Evolutionary conservation across 2,888 invertebrate species (phyloP).

Genomic region (Esperia sulphurella): DNA sequence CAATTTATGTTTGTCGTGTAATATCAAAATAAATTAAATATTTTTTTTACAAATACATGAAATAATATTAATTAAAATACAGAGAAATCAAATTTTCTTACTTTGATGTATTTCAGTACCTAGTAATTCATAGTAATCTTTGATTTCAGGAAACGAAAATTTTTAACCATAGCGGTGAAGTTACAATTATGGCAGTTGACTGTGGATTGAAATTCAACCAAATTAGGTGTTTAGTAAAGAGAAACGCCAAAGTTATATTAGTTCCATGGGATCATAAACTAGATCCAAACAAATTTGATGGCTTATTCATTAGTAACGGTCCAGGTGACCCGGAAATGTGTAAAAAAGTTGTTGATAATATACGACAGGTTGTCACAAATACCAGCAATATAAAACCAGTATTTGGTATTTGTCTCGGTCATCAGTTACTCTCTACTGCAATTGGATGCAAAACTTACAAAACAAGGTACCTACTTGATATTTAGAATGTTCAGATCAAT

Average conservation of each 20-base stretch:
- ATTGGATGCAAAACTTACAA: conserved; percentile 95
- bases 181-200: conserved; percentile 93
- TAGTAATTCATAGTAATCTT: no score
- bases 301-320: conserved; percentile 97
- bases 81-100: no score
- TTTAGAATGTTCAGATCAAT: background rate
- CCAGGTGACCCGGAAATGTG: conserved; percentile 97
- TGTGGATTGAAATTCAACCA: conserved; percentile 99
- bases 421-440: conserved; percentile 96
- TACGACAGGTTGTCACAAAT: conserved; percentile 79
- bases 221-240: conserved; percentile 90
- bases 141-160: conserved; percentile 80
- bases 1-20: no score
- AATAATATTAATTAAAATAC: no score
- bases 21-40: no score
- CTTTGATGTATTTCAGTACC: no score
- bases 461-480: conserved; percentile 87
- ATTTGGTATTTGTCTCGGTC: conserved; percentile 99
- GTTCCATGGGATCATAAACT: conserved; percentile 94
- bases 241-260: conserved; percentile 92
- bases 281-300: conserved; percentile 88
- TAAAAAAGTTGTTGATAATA: conserved; percentile 84
- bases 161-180: conserved; percentile 86
- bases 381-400: conserved; percentile 85
- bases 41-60: no score